These are phyloP conservation scores for Regulus satrapa DNA, from an alignment of 2,113 vertebrate species.

Conservation along the genomic window DNA sequence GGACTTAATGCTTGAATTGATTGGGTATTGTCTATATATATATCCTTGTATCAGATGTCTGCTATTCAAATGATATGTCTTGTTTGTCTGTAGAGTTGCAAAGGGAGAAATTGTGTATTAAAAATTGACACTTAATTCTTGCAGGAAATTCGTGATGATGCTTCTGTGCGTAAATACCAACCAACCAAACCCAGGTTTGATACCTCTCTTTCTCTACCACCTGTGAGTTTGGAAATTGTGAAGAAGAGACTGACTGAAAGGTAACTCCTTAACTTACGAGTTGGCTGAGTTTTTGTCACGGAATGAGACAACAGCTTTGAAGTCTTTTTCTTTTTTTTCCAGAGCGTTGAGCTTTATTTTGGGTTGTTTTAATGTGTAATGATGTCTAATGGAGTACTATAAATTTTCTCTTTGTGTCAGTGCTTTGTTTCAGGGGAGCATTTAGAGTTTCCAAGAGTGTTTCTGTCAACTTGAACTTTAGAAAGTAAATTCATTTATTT, in stretches of 20 bases:
- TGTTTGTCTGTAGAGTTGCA: not conserved
- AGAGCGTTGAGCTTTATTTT: not conserved
- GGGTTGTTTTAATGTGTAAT: not conserved
- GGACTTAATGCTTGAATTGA: not conserved
- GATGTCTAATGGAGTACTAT: not conserved
- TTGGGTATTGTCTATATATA: not conserved
- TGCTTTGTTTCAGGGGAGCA: not conserved
- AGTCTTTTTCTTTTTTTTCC: not conserved
- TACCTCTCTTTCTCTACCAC: conserved; percentile 74
- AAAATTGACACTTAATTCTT: not conserved
- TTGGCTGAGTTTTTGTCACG: not conserved
- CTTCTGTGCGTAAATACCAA: not conserved
- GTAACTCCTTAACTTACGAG: conserved; percentile 42
- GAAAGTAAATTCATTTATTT: not conserved
- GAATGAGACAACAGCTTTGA: not conserved
- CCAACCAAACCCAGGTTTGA: conserved; percentile 63
- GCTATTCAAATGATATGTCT: fast-evolving
- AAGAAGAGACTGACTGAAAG: conserved; percentile 82
- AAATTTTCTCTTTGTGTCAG: not conserved
- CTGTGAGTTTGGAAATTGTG: conserved; percentile 77
- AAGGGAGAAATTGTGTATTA: not conserved
- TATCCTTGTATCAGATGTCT: not conserved
- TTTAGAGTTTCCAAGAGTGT: not conserved
- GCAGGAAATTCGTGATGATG: conserved; percentile 41
- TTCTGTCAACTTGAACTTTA: not conserved